Evolutionary conservation across 2,113 vertebrate species (phyloP).

Genomic region (Nibea albiflora): DNA sequence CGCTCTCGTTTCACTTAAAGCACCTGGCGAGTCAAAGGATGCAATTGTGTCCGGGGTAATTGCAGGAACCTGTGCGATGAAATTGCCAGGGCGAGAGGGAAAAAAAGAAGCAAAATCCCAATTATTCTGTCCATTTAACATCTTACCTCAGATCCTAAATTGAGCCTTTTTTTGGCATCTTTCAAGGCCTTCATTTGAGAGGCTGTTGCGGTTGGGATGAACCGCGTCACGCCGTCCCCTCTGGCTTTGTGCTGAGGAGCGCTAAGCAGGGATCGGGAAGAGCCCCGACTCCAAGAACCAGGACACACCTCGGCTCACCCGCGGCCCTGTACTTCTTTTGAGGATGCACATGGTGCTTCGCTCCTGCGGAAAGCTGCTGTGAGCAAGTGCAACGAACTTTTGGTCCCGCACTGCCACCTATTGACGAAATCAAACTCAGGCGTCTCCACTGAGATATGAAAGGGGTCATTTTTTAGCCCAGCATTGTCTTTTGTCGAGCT

Average conservation of each 20-base stretch:
- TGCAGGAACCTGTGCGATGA: constrained; percentile 18
- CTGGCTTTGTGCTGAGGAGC: constrained; percentile 1
- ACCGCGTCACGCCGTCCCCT: constrained; percentile 14
- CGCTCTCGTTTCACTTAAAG: constrained; percentile 35
- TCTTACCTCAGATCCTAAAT: constrained; percentile 56
- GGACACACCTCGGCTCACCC: constrained; percentile 17
- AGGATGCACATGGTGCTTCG: constrained; percentile 7
- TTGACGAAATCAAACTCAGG: constrained; percentile 21
- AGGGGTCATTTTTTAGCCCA: constrained; percentile 1
- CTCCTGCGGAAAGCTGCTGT: background rate
- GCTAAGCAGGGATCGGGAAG: constrained; percentile 1
- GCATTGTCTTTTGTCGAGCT: background rate
- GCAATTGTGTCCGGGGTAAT: constrained; percentile 44
- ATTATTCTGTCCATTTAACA: constrained; percentile 56
- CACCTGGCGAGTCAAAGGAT: constrained; percentile 37
- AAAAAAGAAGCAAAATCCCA: constrained; percentile 19
- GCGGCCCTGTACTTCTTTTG: constrained; percentile 8
- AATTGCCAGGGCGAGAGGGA: constrained; percentile 9
- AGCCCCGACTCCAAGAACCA: constrained; percentile 10
- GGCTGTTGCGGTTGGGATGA: background rate
- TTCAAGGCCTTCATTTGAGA: constrained; percentile 11
- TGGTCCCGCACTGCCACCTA: constrained; percentile 82
- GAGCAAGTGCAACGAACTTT: background rate
- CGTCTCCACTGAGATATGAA: background rate
- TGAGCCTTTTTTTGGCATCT: constrained; percentile 33